These are phyloP conservation scores for Apamea epomidion DNA, from an alignment of 2,888 invertebrate genomes.

Conservation along the genomic window DNA sequence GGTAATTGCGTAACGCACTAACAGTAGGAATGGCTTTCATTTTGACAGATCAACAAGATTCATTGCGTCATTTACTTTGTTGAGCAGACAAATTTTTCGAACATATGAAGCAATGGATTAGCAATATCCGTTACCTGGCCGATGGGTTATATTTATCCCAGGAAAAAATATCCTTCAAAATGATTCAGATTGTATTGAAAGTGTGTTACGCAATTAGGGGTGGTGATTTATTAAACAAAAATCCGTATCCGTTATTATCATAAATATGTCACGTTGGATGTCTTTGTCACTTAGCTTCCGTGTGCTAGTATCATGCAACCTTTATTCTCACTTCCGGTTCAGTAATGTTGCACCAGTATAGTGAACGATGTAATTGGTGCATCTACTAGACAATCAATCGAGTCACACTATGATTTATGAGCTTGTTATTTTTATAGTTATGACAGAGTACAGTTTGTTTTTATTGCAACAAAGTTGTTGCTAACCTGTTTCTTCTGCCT, in stretches of 20 bases:
- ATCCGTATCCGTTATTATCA: not conserved
- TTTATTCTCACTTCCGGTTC: slow-evolving; percentile 18
- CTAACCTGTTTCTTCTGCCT: not conserved
- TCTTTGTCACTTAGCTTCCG: slow-evolving; percentile 2
- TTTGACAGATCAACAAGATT: not conserved
- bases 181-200: too few species aligned
- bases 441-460: not conserved
- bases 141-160: too few species aligned
- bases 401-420: not conserved
- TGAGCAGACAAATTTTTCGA: too few species aligned
- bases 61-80: too few species aligned
- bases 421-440: not conserved
- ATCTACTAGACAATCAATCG: slow-evolving; percentile 14
- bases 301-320: slow-evolving; percentile 17
- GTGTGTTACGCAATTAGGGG: too few species aligned
- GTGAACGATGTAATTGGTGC: slow-evolving; percentile 10
- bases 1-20: too few species aligned
- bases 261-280: slow-evolving; percentile 7
- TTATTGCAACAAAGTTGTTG: not conserved
- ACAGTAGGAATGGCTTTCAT: not conserved
- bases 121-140: too few species aligned
- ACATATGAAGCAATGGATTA: too few species aligned
- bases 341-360: not conserved
- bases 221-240: too few species aligned
- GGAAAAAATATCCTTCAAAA: too few species aligned